phyloP scores from a whole-genome alignment of 2,888 invertebrate genomes.

The Cerceris rybyensis region DNA sequence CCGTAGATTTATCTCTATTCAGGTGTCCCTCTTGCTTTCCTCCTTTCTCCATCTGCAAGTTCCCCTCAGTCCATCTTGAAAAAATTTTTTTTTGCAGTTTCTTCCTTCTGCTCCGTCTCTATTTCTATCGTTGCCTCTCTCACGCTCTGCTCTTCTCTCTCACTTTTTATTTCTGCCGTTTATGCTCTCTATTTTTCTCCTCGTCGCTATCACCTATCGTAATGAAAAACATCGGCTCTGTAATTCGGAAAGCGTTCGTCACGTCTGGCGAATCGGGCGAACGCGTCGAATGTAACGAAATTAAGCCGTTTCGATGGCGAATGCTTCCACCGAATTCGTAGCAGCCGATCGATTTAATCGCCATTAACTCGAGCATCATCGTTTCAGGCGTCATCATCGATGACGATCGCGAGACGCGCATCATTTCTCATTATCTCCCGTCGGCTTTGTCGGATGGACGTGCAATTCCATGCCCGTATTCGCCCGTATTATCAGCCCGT shows the following conservation, averaged over 20 bases:
- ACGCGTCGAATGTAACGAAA: conserved; percentile 1
- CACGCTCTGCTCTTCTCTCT: too few relatives aligned
- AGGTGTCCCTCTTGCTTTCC: too few relatives aligned
- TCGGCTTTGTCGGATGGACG: conserved; percentile 21
- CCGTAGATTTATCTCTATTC: too few relatives aligned
- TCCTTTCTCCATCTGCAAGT: too few relatives aligned
- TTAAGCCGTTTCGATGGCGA: conserved; percentile 9
- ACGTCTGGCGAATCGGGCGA: neutral
- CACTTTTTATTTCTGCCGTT: too few relatives aligned
- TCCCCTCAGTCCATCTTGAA: too few relatives aligned
- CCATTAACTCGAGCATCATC: conserved; percentile 15
- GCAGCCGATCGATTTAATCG: conserved; percentile 25
- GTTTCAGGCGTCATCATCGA: conserved; percentile 10
- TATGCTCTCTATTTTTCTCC: too few relatives aligned
- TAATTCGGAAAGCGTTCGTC: neutral
- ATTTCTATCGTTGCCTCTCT: too few relatives aligned
- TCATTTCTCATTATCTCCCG: conserved; percentile 27
- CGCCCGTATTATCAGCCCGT: neutral
- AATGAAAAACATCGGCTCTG: neutral
- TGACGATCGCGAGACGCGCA: conserved; percentile 8
- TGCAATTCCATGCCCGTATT: conserved; percentile 4
- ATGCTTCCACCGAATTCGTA: conserved; percentile 2
- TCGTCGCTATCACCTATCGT: neutral
- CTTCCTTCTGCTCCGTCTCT: too few relatives aligned
- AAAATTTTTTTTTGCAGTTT: too few relatives aligned